Base-by-base conservation (phyloP, 1,140 invertebrate genomes). In the Glossosoma conforme region DNA sequence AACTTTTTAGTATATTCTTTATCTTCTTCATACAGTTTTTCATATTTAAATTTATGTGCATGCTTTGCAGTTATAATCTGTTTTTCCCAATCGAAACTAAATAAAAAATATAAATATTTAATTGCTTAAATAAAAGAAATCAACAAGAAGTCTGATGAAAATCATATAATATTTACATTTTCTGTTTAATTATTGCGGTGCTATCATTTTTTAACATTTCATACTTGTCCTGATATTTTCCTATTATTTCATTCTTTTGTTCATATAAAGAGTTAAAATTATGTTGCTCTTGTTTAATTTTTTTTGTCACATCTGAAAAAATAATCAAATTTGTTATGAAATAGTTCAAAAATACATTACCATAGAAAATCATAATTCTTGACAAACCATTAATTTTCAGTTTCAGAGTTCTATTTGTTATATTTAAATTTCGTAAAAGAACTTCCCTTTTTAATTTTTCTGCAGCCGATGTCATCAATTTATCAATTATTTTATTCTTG, bases 21-120 rank as follows among this genome's bases (percentile, higher is more conserved):
- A 38, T 71, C 67, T 45, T 73, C 69, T 48, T 72, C 67, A 46
- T 67, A 66, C 2, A 76, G 58, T 60, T 69, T 64, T 48, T 72
- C 69, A 13, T 61, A 63, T 44, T 71, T 73, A 1, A 68, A 61
- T 13, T 63, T 38, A 37, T 74, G 72, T 1, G 63, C 61, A 15
- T 69, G 58, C 1, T 65, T 63, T 0, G 65, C 65, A 15, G 68
- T 44, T 38, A 71, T 69, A 67, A 74, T 76, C 45, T 72, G 64
- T 9, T 68, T 64, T 40, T 75, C 72, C 9, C 71, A 72, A 44
- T 75, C 72, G 28, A 72, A 60, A 11, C 73, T 75, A 44, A 6
- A 62, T 61, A 28, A 36, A 10, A 40, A 15, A 19, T 10, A 18
- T 33, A 42, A 19, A 17, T 44, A 40, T 21, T 59, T 25, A 54